Conservation (phyloP, 1,140 invertebrate genomes). For the Diorhabda sublineata region DNA sequence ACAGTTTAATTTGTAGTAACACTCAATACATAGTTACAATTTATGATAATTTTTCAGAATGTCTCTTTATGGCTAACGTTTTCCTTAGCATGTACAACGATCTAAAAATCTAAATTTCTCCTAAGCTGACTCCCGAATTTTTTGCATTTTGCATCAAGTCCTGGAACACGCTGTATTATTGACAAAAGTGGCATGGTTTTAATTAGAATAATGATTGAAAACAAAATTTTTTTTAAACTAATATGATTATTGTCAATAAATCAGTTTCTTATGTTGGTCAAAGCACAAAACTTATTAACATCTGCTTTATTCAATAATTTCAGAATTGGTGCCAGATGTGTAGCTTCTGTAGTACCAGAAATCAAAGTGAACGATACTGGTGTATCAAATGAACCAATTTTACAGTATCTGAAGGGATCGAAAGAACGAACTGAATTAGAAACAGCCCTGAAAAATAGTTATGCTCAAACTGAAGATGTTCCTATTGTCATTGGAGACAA, state of each 20-base stretch:
- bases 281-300: background rate
- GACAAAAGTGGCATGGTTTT: background rate
- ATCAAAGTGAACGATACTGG: conserved; percentile 64
- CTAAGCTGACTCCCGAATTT: too few species aligned
- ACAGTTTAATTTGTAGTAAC: too few species aligned
- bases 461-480: conserved; percentile 69
- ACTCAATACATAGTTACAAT: background rate
- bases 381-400: conserved; percentile 76
- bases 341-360: conserved; percentile 56
- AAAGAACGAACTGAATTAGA: conserved; percentile 74
- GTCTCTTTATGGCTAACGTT: too few species aligned
- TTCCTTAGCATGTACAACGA: too few species aligned
- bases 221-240: background rate
- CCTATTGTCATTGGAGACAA: conserved; percentile 91
- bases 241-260: background rate
- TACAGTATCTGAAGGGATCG: conserved; percentile 78
- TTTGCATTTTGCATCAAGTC: too few species aligned
- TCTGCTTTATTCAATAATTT: conserved; percentile 10
- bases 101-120: too few species aligned
- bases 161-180: background rate
- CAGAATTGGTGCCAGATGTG: conserved; percentile 29
- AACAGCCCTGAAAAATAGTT: conserved; percentile 64
- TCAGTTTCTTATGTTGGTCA: background rate
- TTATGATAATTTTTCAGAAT: too few species aligned
- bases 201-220: background rate